A percentile compares a stretch with the other conserved stretches of the same genome.
phyloP scores from a whole-genome alignment of 2,888 invertebrate genomes.

The Epinotia ramella region DNA sequence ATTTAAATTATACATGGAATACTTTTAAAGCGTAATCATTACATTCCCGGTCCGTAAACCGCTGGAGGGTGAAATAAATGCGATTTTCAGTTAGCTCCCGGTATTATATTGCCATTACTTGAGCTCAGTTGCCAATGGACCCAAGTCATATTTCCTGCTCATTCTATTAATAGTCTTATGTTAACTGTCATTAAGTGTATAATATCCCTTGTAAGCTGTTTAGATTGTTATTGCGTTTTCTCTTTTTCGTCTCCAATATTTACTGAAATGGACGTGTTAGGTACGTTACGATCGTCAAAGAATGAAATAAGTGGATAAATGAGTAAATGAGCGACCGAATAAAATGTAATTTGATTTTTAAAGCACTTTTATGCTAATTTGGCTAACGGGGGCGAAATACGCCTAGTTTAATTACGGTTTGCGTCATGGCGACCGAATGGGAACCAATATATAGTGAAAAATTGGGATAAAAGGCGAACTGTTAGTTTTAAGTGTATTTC shows the following conservation, averaged over 20 bases:
- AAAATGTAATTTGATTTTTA: neutral
- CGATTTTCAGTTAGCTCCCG: slow-evolving; percentile 5
- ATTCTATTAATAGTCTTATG: neutral
- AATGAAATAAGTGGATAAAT: neutral
- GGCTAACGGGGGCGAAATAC: no score
- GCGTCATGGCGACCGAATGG: no score
- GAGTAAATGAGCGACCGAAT: neutral
- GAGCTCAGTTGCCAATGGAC: neutral
- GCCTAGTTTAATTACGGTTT: no score
- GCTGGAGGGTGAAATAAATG: neutral
- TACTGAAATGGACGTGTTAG: neutral
- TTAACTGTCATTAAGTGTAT: neutral
- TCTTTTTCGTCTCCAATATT: neutral
- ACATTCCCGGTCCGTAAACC: neutral
- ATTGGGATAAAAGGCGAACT: no score
- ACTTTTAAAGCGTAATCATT: slow-evolving; percentile 2
- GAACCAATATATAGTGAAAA: no score
- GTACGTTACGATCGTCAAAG: neutral
- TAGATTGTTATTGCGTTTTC: neutral
- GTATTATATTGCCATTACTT: neutral
- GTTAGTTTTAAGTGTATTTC: no score
- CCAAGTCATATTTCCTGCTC: neutral
- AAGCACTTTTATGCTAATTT: no score
- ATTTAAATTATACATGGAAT: neutral
- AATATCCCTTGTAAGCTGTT: neutral